Percentiles rank a stretch among this genome's conserved stretches.
Evolutionary conservation across 1,140 invertebrate genomes (phyloP).

Genomic region (Ips typographus): DNA sequence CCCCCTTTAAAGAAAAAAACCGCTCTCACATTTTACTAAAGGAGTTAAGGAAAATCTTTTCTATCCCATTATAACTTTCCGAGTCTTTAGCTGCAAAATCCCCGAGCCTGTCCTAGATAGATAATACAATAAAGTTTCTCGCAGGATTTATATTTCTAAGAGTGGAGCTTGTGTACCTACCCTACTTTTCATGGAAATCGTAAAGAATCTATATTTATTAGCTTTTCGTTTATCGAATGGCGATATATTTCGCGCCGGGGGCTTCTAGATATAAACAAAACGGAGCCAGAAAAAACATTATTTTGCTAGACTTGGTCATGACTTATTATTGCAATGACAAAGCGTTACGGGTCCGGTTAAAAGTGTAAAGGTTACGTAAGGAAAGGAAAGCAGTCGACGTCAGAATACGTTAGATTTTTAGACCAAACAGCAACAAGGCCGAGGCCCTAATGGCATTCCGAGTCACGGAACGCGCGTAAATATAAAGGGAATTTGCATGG

Average conservation of each 20-base stretch:
- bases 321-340: no score
- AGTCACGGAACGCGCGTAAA: conserved; percentile 36
- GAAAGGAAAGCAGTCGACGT: conserved; percentile 15
- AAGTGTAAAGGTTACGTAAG: conserved; percentile 21
- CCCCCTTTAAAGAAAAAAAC: conserved; percentile 8
- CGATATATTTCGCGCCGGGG: not conserved
- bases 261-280: no score
- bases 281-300: no score
- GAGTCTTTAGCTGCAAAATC: conserved; percentile 28
- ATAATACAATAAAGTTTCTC: conserved; percentile 29
- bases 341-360: no score
- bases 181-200: conserved; percentile 23
- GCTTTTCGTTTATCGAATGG: conserved; percentile 20
- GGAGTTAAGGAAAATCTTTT: conserved; percentile 18
- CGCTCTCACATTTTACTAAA: conserved; percentile 24
- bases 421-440: conserved; percentile 27
- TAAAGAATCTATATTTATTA: conserved; percentile 29
- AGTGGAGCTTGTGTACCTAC: conserved; percentile 16
- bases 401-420: conserved; percentile 29
- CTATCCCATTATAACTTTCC: conserved; percentile 29
- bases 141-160: conserved; percentile 26
- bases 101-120: conserved; percentile 21
- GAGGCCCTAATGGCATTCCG: conserved; percentile 31
- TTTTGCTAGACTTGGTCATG: no score
- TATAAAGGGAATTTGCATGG: conserved; percentile 36